phyloP scores from a whole-genome alignment of 2,888 invertebrate species.

The Loripinus fragilis region DNA sequence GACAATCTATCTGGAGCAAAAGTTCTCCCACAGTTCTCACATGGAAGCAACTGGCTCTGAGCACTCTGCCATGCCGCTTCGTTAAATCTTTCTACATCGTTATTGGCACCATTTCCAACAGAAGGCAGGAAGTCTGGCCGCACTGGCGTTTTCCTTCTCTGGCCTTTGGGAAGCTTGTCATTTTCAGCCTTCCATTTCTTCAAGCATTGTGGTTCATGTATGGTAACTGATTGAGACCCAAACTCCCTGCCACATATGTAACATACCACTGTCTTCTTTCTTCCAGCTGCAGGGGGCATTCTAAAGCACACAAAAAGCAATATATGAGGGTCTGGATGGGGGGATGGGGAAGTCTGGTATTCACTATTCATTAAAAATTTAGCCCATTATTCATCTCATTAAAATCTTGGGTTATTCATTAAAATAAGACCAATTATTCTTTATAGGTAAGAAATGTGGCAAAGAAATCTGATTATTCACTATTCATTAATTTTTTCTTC shows the following conservation, averaged over 20 bases:
- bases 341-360: too few species aligned
- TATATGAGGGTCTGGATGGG: too few species aligned
- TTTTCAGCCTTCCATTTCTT: constrained; percentile 87
- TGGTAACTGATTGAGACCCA: constrained; percentile 87
- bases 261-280: constrained; percentile 84
- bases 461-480: too few species aligned
- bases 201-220: constrained; percentile 89
- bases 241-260: constrained; percentile 88
- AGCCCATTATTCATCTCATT: too few species aligned
- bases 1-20: constrained; percentile 88
- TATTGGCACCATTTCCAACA: constrained; percentile 59
- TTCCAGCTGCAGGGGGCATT: constrained; percentile 60
- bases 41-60: constrained; percentile 86
- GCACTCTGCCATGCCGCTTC: constrained; percentile 87
- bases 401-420: too few species aligned
- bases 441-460: too few species aligned
- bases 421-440: too few species aligned
- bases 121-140: constrained; percentile 85
- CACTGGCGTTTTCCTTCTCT: constrained; percentile 85
- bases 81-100: constrained; percentile 77
- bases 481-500: too few species aligned
- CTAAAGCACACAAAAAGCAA: neutral
- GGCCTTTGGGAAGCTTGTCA: constrained; percentile 85
- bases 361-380: too few species aligned
- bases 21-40: constrained; percentile 88